A percentile compares a stretch with the other conserved stretches of the same genome.
These are phyloP conservation scores for Pogonocherus hispidulus DNA, from an alignment of 2,888 invertebrate genomes.

Conservation along the genomic window DNA sequence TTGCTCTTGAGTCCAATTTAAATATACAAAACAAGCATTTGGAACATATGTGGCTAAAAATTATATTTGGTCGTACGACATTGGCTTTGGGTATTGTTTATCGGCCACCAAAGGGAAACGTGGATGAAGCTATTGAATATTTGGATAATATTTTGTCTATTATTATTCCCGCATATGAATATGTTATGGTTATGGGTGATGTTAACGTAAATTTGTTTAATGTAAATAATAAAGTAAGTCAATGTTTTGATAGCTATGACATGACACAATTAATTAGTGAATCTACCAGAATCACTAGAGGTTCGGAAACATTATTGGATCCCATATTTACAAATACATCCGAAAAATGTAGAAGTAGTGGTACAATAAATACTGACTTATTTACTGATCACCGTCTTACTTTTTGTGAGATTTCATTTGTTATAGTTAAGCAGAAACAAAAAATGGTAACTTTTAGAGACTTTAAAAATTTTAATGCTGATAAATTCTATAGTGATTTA, in stretches of 20 bases:
- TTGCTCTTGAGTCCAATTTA: background rate
- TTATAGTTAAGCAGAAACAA: background rate
- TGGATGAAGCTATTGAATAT: constrained; percentile 1
- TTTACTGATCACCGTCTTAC: constrained; percentile 5
- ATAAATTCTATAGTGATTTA: constrained; percentile 8
- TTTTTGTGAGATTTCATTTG: background rate
- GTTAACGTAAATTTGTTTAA: constrained; percentile 8
- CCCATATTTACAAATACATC: constrained; percentile 4
- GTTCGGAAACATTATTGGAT: background rate
- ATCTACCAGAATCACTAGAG: constrained; percentile 5
- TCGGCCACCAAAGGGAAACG: background rate
- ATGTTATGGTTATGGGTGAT: constrained; percentile 11
- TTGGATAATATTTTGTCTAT: constrained; percentile 4
- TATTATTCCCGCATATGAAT: background rate
- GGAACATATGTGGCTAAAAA: background rate
- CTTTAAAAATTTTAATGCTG: constrained; percentile 1
- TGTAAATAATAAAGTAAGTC: background rate
- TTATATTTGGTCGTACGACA: background rate
- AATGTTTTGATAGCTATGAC: constrained; percentile 9
- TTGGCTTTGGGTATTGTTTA: constrained; percentile 12
- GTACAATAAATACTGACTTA: background rate
- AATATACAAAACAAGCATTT: background rate
- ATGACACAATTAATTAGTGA: constrained; percentile 11
- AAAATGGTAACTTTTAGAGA: constrained; percentile 2
- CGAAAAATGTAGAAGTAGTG: background rate